Percentiles rank a stretch among this genome's conserved stretches.
Evolutionary conservation across 2,888 invertebrate species (phyloP).

Genomic region (Panopea generosa): DNA sequence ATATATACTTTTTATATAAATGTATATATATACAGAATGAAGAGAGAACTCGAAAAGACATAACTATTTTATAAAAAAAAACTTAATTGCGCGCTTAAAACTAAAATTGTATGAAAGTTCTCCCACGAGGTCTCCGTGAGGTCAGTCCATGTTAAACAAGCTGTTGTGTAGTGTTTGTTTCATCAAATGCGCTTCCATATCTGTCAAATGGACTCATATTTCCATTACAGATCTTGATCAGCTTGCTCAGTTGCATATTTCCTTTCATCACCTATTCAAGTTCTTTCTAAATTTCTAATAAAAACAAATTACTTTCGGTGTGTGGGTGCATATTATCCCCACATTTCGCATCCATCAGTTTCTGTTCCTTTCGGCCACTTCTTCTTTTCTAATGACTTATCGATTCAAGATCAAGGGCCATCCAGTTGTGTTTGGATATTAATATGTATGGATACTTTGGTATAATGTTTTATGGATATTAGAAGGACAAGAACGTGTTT

Average conservation of each 20-base stretch:
- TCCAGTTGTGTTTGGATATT: slow-evolving; percentile 51
- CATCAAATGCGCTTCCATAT: no score
- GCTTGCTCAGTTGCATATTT: slow-evolving; percentile 3
- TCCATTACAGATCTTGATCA: background rate
- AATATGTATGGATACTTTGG: slow-evolving; percentile 62
- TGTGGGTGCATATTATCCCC: slow-evolving; percentile 41
- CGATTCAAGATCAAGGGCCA: slow-evolving; percentile 53
- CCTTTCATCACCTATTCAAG: slow-evolving; percentile 33
- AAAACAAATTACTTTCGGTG: slow-evolving; percentile 63
- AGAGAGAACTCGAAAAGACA: no score
- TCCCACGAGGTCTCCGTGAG: slow-evolving; percentile 20
- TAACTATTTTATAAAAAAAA: no score
- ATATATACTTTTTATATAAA: no score
- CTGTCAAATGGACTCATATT: no score
- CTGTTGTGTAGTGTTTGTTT: no score
- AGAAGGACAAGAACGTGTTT: slow-evolving; percentile 37
- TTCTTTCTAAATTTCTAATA: slow-evolving; percentile 47
- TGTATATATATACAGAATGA: no score
- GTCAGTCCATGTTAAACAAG: slow-evolving; percentile 5
- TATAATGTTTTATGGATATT: slow-evolving; percentile 48
- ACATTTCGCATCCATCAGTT: slow-evolving; percentile 22
- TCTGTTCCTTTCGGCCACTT: background rate
- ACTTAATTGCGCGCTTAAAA: no score
- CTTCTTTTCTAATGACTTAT: slow-evolving; percentile 47
- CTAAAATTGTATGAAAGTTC: background rate